phyloP scores from a whole-genome alignment of 2,888 invertebrate genomes.

The Pristionchus entomophagus region DNA sequence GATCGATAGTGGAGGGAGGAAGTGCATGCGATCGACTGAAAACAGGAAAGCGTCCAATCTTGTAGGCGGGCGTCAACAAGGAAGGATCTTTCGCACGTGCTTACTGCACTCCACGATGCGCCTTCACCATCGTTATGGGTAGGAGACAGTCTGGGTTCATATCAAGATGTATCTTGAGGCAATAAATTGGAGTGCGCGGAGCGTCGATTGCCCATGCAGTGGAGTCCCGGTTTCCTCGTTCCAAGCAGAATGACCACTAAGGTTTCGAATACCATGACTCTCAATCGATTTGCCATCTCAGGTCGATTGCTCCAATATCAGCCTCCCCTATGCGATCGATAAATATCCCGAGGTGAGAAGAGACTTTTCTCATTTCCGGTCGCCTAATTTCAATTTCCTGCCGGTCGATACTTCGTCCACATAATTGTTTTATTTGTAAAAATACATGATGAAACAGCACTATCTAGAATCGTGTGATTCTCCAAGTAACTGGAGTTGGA shows the following conservation, averaged over 20 bases:
- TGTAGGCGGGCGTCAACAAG: not conserved
- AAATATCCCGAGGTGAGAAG: not conserved
- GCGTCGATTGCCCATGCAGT: conserved; percentile 19
- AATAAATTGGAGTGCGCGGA: not conserved
- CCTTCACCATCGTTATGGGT: conserved; percentile 10
- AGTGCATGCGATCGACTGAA: too few relatives aligned
- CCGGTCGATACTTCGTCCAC: too few relatives aligned
- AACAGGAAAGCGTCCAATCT: too few relatives aligned
- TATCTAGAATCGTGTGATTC: conserved; percentile 15
- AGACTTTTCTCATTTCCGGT: too few relatives aligned
- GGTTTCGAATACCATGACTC: not conserved
- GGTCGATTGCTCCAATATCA: conserved; percentile 35
- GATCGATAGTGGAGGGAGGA: not conserved
- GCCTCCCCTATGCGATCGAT: conserved; percentile 13
- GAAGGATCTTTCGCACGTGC: not conserved
- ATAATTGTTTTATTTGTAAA: not conserved
- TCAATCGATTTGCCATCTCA: not conserved
- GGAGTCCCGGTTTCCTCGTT: not conserved
- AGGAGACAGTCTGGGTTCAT: too few relatives aligned
- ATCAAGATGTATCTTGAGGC: not conserved
- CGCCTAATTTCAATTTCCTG: too few relatives aligned
- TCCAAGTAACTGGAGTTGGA: not conserved
- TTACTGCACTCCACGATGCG: not conserved
- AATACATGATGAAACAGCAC: not conserved
- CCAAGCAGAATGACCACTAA: not conserved